Base-by-base conservation (phyloP, 2,888 invertebrate genomes). In the Strigamia maritima region DNA sequence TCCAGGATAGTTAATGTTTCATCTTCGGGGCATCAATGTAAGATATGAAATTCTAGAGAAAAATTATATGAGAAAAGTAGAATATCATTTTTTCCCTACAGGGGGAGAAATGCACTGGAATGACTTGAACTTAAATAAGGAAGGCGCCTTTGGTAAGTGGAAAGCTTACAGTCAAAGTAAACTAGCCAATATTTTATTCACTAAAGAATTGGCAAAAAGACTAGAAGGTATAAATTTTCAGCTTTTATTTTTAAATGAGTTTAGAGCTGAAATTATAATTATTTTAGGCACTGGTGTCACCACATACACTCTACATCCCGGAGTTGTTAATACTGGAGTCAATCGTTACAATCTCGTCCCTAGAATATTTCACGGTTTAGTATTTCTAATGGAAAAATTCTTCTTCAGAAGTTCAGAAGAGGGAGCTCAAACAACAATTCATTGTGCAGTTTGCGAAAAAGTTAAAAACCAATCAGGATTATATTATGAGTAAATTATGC, bases 381-480 rank as follows among this genome's bases (percentile, higher is more conserved):
- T n/a, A 4, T 31, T 7, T 16, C 7, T 22, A 19, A 24, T 14
- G 14, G 79, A 82, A 22, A 74, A 74, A 4, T 14, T 12, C 3
- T 74, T 19, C 22, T 74, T 3, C 4, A 74, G 22, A 74, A 74
- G 28, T 74, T 4, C 74, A 16, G 54, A 10, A 77, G 90, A 91
- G 84, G 93, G 92, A n/a, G 91, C 93, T 0, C 92, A 92, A 85
- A 89, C 90, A 2, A 85, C 91, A 7, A 81, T 94, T 35, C 91
- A 90, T 85, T 90, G 90, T 2, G 92, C 92, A 0, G 85, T 94
- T 3, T 91, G 91, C 82, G 90, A 91, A 0, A 86, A 85, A 22
- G 84, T 93, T 26, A 87, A 88, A 28, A 87, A 88, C 49, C 88
- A 89, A 44, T 87, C 90, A 0, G 94, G 94, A 12, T 90, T 91